Percentiles rank a stretch among this genome's conserved stretches.
Conservation (phyloP, 2,113 vertebrate species). For the Arvicanthis niloticus region DNA sequence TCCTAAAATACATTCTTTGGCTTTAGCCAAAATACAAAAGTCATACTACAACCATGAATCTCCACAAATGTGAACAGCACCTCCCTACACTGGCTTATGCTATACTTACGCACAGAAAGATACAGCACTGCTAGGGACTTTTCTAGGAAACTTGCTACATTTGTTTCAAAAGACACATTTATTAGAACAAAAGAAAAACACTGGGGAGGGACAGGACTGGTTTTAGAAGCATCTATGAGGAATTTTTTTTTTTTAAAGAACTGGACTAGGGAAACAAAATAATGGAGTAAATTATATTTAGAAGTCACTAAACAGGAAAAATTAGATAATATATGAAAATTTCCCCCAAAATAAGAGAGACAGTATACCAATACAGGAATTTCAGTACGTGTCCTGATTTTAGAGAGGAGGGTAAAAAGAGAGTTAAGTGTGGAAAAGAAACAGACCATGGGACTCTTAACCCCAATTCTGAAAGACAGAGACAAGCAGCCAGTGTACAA, state of each 20-base stretch:
- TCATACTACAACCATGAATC: background rate
- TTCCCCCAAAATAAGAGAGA: background rate
- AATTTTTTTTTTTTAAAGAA: constrained; percentile 30
- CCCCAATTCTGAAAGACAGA: constrained; percentile 17
- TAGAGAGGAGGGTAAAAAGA: background rate
- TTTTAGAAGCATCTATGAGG: constrained; percentile 65
- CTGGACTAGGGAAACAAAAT: constrained; percentile 45
- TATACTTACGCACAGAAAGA: background rate
- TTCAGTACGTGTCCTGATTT: background rate
- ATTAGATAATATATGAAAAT: constrained; percentile 70
- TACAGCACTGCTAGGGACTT: constrained; percentile 65
- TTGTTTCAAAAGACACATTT: constrained; percentile 77
- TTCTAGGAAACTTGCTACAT: constrained; percentile 57
- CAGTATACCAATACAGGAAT: background rate
- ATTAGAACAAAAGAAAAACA: constrained; percentile 79
- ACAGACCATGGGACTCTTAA: background rate
- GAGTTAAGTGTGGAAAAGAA: background rate
- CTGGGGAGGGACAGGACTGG: constrained; percentile 49
- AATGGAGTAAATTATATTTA: constrained; percentile 22
- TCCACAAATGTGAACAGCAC: background rate
- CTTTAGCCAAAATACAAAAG: constrained; percentile 52
- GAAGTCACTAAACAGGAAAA: constrained; percentile 61
- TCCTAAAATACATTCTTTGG: background rate
- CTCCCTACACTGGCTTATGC: background rate
- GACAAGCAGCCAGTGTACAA: background rate